Base-by-base conservation (phyloP, 2,888 invertebrate genomes). In the Hypsopygia costalis region DNA sequence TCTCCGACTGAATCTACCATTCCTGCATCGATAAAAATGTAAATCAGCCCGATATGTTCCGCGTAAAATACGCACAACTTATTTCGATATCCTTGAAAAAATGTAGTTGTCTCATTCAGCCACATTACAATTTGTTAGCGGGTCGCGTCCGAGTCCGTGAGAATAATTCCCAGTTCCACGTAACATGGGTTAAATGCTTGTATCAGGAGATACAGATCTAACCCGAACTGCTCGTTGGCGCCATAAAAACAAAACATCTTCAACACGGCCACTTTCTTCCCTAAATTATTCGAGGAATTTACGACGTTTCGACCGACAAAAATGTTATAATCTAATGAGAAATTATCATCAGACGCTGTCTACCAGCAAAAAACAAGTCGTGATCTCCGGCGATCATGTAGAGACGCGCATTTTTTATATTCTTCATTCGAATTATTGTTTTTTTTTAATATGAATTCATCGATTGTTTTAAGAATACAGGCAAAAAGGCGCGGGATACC, bases 261-360 rank as follows among this genome's bases (percentile, higher is more conserved):
- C 73, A 73, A 77, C 81, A 79, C 75, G 72, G 78, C 85, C 80
- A 85, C 86, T 86, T 86, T 86, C 86, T 85, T 82, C 79, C 82
- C 77, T 72, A 87, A 87, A 87, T 85, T 82, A 88, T 87, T 86
- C 83, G 80, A 76, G 74, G 86, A 86, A 87, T 87, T 87, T 83
- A 87, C 81, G 82, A 83, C 72, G 81, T 75, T 81, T 78, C 82
- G 61, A 76, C 80, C 74, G 74, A 85, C 82, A 81, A 81, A 82
- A 86, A 85, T 81, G 81, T 80, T 85, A 83, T 83, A 85, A 81
- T 79, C 82, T 86, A 87, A 88, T 88, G 86, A 87, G 87, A 86
- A 88, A 87, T 87, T 86, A 88, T 85, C 85, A 87, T 86, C 81
- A 81, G 72, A 60, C 69, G 69, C 73, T 69, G 75, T 73, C 68